A percentile compares a stretch with the other conserved stretches of the same genome.
These are phyloP conservation scores for Upupa epops DNA, from an alignment of 2,113 vertebrate genomes.

Conservation along the genomic window DNA sequence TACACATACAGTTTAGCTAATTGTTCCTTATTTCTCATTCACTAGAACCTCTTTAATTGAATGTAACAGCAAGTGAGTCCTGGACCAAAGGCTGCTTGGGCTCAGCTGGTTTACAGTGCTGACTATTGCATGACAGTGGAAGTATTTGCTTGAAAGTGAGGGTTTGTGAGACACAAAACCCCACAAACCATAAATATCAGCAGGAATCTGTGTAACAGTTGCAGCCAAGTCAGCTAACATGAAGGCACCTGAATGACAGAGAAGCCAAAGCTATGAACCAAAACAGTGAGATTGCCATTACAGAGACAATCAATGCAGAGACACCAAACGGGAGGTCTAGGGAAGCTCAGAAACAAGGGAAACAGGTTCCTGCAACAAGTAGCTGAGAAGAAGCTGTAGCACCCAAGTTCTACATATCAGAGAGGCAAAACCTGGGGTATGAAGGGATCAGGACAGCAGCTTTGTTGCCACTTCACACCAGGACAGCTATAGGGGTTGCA, in stretches of 20 bases:
- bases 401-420: fast-evolving
- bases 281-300: background rate
- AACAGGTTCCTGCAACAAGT: fast-evolving
- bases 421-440: background rate
- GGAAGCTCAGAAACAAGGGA: fast-evolving
- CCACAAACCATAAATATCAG: background rate
- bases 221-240: background rate
- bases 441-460: background rate
- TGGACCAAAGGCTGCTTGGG: background rate
- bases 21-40: background rate
- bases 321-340: background rate
- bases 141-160: background rate
- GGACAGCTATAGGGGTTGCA: background rate
- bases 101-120: background rate
- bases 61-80: background rate
- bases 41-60: background rate
- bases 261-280: background rate
- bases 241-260: background rate
- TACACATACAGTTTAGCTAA: background rate
- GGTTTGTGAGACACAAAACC: background rate
- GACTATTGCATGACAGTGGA: background rate
- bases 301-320: background rate
- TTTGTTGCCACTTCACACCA: too few species aligned
- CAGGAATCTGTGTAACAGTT: background rate
- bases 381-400: background rate